These are phyloP conservation scores for Horisme vitalbata DNA, from an alignment of 2,888 invertebrate species.

Conservation along the genomic window DNA sequence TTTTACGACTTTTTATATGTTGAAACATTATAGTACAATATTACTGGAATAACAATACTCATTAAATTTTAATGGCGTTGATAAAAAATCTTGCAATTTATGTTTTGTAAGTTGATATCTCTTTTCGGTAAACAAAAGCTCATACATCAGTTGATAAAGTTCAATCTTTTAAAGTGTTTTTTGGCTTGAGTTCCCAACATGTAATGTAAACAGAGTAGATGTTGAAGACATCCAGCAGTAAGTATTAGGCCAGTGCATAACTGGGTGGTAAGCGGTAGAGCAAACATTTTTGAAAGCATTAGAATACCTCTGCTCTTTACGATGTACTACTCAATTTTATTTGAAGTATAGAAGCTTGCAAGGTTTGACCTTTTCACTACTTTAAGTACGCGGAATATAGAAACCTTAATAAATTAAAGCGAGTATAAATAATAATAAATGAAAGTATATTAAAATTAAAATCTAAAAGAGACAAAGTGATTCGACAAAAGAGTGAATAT, in stretches of 20 bases:
- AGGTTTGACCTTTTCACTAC: no score
- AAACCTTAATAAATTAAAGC: no score
- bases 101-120: slow-evolving; percentile 39
- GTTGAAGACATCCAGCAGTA: slow-evolving; percentile 50
- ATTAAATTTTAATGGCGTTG: slow-evolving; percentile 20
- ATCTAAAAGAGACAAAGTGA: background rate
- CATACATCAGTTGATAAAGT: slow-evolving; percentile 65
- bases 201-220: slow-evolving; percentile 64
- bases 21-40: slow-evolving; percentile 4
- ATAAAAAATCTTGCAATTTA: slow-evolving; percentile 18
- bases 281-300: slow-evolving; percentile 64
- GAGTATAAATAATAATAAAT: no score
- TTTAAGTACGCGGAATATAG: no score
- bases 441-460: background rate
- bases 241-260: slow-evolving; percentile 52
- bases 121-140: slow-evolving; percentile 55
- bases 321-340: background rate
- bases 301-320: slow-evolving; percentile 39
- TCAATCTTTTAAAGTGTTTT: slow-evolving; percentile 60
- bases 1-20: slow-evolving; percentile 21
- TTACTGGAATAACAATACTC: slow-evolving; percentile 1
- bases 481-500: no score
- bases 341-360: no score
- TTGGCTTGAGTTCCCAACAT: slow-evolving; percentile 48
- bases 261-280: slow-evolving; percentile 67